Conservation (phyloP, 2,113 vertebrate genomes). For the Sinosuthora webbiana region DNA sequence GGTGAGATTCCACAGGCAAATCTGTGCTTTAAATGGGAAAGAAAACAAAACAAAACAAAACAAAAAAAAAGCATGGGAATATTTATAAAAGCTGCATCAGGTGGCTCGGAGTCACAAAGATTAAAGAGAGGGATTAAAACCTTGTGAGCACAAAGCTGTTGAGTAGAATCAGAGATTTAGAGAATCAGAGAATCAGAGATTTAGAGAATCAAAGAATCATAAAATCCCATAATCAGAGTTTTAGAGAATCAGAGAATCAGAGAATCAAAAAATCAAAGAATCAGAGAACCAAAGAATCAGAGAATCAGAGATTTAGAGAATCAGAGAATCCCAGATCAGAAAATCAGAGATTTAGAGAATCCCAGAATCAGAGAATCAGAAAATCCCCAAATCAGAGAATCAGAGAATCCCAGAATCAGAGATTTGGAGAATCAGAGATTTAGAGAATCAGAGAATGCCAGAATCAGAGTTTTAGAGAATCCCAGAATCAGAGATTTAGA, state of each 20-base stretch:
- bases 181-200: not conserved
- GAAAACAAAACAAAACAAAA: too few species aligned
- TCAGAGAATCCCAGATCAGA: not conserved
- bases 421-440: too few species aligned
- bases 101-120: accelerated
- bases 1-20: too few species aligned
- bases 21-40: accelerated
- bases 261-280: not conserved
- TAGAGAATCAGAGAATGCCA: too few species aligned
- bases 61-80: not conserved
- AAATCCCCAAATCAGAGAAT: not conserved
- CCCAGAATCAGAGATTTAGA: too few species aligned
- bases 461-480: too few species aligned
- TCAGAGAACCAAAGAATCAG: too few species aligned
- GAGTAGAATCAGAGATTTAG: not conserved
- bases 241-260: not conserved
- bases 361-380: not conserved
- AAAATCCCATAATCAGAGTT: too few species aligned
- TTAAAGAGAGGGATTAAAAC: not conserved
- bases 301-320: not conserved
- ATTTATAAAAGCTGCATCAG: accelerated
- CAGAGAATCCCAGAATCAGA: not conserved
- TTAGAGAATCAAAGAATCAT: not conserved
- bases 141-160: not conserved
- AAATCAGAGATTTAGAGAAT: not conserved